phyloP scores from a whole-genome alignment of 2,888 invertebrate species.

The Hyles lineata region DNA sequence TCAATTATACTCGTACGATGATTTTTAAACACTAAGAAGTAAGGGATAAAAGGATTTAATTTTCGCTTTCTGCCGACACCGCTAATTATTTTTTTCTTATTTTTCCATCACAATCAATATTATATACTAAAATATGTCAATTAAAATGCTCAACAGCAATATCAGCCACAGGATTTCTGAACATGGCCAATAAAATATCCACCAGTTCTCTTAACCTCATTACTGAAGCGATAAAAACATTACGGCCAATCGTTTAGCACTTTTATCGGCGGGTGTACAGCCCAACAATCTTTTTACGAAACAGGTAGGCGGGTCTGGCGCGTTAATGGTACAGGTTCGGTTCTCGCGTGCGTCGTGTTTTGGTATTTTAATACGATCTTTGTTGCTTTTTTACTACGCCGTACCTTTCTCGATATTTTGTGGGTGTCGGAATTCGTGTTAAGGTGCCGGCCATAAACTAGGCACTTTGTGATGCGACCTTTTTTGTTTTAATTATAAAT shows the following conservation, averaged over 20 bases:
- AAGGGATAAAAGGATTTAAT: no score
- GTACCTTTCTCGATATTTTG: slow-evolving; percentile 22
- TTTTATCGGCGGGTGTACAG: slow-evolving; percentile 49
- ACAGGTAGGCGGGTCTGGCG: slow-evolving; percentile 70
- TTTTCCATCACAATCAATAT: no score
- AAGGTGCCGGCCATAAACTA: slow-evolving; percentile 1
- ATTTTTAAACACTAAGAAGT: no score
- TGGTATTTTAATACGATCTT: slow-evolving; percentile 62
- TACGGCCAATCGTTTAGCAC: slow-evolving; percentile 30
- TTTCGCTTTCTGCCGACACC: no score
- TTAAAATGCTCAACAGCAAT: no score
- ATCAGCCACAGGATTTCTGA: no score
- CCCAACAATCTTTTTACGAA: slow-evolving; percentile 57
- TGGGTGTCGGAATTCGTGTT: slow-evolving; percentile 29
- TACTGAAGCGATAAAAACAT: neutral
- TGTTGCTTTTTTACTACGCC: slow-evolving; percentile 50
- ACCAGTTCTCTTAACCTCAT: neutral
- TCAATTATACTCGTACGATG: no score
- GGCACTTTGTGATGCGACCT: neutral
- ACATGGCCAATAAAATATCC: no score
- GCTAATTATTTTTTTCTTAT: no score
- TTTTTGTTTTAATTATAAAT: neutral
- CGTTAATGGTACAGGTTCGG: slow-evolving; percentile 74
- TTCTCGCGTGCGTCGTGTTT: slow-evolving; percentile 75
- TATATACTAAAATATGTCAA: no score